A percentile compares a stretch with the other conserved stretches of the same genome.
Evolutionary conservation across 2,888 invertebrate genomes (phyloP).

Genomic region (Acanthopleura granulata): DNA sequence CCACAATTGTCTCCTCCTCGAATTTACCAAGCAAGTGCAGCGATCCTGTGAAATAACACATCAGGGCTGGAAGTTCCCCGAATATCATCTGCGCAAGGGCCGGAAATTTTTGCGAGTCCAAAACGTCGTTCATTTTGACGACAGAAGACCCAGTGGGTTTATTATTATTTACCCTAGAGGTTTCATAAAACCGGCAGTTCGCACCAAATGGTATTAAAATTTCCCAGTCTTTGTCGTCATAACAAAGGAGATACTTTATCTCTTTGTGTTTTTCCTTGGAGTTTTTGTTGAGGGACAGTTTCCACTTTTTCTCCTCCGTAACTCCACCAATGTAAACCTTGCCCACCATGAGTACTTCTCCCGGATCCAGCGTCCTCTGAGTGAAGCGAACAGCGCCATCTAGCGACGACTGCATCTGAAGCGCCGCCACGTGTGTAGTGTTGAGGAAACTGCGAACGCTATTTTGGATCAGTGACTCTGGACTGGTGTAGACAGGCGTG

Average conservation of each 20-base stretch:
- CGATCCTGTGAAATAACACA: conserved; percentile 39
- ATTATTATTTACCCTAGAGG: conserved; percentile 22
- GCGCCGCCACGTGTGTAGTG: conserved; percentile 33
- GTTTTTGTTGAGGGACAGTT: not conserved
- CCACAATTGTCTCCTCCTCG: conserved; percentile 43
- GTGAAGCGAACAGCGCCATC: conserved; percentile 27
- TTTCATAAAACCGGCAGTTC: conserved; percentile 36
- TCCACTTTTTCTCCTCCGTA: not conserved
- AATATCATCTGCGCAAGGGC: conserved; percentile 37
- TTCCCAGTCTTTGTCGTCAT: conserved; percentile 43
- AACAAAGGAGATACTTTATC: conserved; percentile 30
- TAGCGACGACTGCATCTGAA: conserved; percentile 22
- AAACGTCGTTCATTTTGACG: conserved; percentile 24
- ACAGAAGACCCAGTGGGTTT: not conserved
- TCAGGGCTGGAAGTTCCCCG: conserved; percentile 41
- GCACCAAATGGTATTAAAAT: conserved; percentile 36
- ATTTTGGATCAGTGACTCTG: conserved; percentile 30
- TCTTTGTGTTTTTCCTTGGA: conserved; percentile 4
- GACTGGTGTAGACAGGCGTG: conserved; percentile 30
- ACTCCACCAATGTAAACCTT: conserved; percentile 16
- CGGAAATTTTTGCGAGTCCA: conserved; percentile 33
- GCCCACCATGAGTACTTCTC: conserved; percentile 28
- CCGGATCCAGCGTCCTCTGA: conserved; percentile 29
- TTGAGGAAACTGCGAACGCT: conserved; percentile 30
- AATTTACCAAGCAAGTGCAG: conserved; percentile 36